Evolutionary conservation across 2,888 invertebrate genomes (phyloP).

Genomic region (Morinoia aosen): DNA sequence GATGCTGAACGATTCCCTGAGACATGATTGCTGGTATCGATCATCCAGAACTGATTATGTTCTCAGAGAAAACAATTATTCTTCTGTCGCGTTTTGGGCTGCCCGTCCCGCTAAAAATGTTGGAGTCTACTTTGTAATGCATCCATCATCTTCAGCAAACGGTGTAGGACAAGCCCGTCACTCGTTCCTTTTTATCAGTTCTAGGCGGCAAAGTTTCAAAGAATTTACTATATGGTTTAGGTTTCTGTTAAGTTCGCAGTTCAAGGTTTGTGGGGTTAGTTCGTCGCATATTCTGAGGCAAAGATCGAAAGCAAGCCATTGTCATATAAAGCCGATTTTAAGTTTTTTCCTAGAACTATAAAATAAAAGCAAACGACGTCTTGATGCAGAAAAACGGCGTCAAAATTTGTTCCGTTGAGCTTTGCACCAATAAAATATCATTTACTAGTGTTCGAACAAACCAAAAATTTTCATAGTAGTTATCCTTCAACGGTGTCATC

Average conservation of each 20-base stretch:
- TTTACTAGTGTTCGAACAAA: neutral
- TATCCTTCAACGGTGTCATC: neutral
- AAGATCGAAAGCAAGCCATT: neutral
- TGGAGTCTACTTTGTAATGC: neutral
- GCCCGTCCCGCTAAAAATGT: neutral
- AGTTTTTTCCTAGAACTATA: too few relatives aligned
- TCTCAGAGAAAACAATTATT: conserved; percentile 4
- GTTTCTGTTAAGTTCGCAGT: neutral
- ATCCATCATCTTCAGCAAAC: conserved; percentile 29
- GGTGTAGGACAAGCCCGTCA: neutral
- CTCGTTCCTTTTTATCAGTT: neutral
- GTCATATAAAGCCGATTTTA: neutral
- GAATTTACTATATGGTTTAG: neutral
- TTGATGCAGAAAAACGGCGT: neutral
- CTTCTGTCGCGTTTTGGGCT: conserved; percentile 1
- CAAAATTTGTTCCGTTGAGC: neutral
- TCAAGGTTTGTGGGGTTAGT: neutral
- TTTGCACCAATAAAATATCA: neutral
- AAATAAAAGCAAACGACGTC: neutral
- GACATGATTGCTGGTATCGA: neutral
- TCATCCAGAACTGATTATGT: neutral
- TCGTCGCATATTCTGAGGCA: neutral
- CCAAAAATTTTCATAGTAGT: neutral
- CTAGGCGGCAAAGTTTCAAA: neutral
- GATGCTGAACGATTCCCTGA: neutral